phyloP scores from a whole-genome alignment of 2,113 vertebrate species.

The Rhynchopsitta pachyrhyncha region DNA sequence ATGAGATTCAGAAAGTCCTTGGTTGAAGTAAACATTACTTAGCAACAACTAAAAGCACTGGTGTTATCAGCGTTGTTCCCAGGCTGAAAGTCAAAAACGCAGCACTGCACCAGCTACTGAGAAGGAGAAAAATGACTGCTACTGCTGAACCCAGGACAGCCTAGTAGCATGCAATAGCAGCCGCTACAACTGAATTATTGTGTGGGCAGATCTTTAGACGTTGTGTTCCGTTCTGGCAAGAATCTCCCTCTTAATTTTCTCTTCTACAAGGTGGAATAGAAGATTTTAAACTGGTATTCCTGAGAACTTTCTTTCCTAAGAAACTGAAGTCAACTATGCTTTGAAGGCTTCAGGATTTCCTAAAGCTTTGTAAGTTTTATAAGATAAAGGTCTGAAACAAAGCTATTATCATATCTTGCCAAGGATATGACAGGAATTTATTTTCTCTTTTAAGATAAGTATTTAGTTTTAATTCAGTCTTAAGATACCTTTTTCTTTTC shows the following conservation, averaged over 20 bases:
- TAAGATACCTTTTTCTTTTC: not conserved
- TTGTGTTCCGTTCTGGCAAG: accelerated
- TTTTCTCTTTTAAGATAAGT: not conserved
- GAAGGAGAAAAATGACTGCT: too few species aligned
- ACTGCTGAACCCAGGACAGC: too few species aligned
- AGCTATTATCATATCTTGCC: not conserved
- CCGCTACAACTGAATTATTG: accelerated
- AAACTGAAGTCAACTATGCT: not conserved
- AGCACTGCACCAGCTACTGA: too few species aligned
- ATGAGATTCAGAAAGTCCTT: too few species aligned
- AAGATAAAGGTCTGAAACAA: not conserved
- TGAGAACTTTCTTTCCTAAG: not conserved
- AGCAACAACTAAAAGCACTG: too few species aligned
- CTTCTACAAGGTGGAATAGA: not conserved
- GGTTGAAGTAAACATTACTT: too few species aligned
- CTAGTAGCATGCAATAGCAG: not conserved
- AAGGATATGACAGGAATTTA: not conserved
- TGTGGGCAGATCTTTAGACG: not conserved
- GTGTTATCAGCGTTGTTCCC: too few species aligned
- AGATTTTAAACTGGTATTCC: not conserved
- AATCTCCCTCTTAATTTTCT: not conserved
- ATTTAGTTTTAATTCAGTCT: not conserved
- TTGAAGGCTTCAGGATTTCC: not conserved
- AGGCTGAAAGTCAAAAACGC: too few species aligned
- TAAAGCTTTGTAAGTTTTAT: not conserved